Base-by-base conservation (phyloP, 64 coral and sea anemone genomes). In the Acropora yongei region DNA sequence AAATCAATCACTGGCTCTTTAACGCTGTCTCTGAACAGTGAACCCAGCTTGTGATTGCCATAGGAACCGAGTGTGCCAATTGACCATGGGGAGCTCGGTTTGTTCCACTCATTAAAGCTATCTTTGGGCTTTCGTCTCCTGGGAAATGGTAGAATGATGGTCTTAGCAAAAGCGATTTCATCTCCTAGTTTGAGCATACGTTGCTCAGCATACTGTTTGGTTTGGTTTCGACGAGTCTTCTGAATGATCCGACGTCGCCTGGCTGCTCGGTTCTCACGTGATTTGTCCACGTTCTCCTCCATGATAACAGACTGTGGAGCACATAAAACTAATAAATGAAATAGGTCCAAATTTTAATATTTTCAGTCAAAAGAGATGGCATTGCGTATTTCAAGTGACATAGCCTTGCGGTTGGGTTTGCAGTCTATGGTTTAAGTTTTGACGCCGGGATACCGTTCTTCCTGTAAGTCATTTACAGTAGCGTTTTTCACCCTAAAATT, bases 231-330 rank as follows among this genome's bases (percentile, higher is more conserved):
- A 1, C 12, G 46, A 47, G 47, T 50, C 3, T 19, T 14, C 3
- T 78, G 14, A 47, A 78, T 78, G 7, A 19, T 16, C 45, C 19
- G 77, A 18, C 77, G 77, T 7, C 77, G 47, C 14, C 45, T 19
- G 17, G 14, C 46, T 50, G 46, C 46, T 78, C 44, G 77, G n/a
- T 17, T 78, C 14, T 78, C 47, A 13, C 46, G 77, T 50, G 45
- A 47, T 7, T 49, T 78, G 77, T 78, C 46, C 46, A 78, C 77
- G 17, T 50, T 78, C 46, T 78, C 77, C 6, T 78, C n/a, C 77
- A 78, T 50, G 18, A 78, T 78, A 5, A 78, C 16, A 18, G 77
- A 48, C 77, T 78, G 77, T 53, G 12, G 51, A 7, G 60, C 11
- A 12, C 0, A 13, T 7, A 63, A 63, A 3, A 63, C 8, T 11